Percentiles rank a stretch among this genome's conserved stretches.
Conservation (phyloP, 1,140 invertebrate genomes). For the Olivierus martensii region DNA sequence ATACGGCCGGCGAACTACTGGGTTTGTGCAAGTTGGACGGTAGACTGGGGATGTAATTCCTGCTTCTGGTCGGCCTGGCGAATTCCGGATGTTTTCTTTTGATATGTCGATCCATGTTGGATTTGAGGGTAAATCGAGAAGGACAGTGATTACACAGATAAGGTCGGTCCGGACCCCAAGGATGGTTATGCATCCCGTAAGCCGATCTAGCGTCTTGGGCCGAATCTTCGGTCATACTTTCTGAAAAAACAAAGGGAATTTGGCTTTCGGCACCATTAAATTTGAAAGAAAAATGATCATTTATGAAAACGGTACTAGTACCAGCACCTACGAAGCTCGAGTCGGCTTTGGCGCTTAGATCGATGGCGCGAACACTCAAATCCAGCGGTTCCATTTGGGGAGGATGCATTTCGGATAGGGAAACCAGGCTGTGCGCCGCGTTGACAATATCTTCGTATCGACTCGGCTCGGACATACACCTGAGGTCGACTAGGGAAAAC, state of each 20-base stretch:
- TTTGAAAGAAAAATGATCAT: neutral
- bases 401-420: neutral
- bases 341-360: conserved; percentile 58
- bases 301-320: neutral
- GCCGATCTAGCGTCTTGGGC: neutral
- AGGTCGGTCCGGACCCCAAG: neutral
- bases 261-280: neutral
- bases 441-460: neutral
- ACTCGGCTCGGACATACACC: too few relatives aligned
- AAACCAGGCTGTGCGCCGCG: neutral
- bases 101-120: conserved; percentile 85
- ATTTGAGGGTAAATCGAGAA: conserved; percentile 70
- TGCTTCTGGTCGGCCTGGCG: conserved; percentile 3
- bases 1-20: conserved; percentile 7
- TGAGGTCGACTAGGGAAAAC: too few relatives aligned
- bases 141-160: conserved; percentile 61
- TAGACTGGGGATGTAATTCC: conserved; percentile 12
- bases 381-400: conserved; percentile 47
- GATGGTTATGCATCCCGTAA: neutral
- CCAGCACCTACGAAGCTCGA: neutral
- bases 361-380: conserved; percentile 62
- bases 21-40: conserved; percentile 5
- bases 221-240: too few relatives aligned
- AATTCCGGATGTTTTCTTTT: conserved; percentile 77
- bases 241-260: neutral